phyloP scores from a whole-genome alignment of 92 coral and sea anemone genomes.

The Bergia puertoricense region DNA sequence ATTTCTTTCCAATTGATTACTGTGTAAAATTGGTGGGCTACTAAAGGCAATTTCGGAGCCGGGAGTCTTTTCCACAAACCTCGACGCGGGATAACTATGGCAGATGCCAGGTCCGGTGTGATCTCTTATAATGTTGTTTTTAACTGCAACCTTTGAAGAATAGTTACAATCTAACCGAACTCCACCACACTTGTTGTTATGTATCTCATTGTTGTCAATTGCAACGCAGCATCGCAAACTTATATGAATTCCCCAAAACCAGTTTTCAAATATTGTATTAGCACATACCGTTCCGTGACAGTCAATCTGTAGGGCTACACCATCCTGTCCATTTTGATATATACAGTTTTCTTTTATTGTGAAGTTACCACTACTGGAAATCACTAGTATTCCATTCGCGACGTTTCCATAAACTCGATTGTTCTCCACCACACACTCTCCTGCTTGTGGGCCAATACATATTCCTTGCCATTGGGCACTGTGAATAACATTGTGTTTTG shows the following conservation, averaged over 20 bases:
- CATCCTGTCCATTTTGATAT: conserved; percentile 25
- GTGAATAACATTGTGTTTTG: conserved; percentile 5
- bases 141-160: conserved; percentile 6
- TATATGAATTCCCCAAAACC: conserved; percentile 32
- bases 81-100: not conserved
- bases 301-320: not conserved
- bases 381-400: not conserved
- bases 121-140: not conserved
- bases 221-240: not conserved
- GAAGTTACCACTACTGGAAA: not conserved
- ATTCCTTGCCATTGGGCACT: conserved; percentile 3
- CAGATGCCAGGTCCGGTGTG: conserved; percentile 10
- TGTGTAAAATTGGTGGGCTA: not conserved
- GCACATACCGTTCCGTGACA: not conserved
- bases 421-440: not conserved
- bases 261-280: conserved; percentile 23
- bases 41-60: not conserved
- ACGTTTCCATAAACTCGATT: conserved; percentile 4
- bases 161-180: not conserved
- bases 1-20: conserved; percentile 15
- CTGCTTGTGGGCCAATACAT: conserved; percentile 17
- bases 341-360: not conserved
- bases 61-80: not conserved
- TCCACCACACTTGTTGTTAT: conserved; percentile 19
- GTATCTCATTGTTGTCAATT: conserved; percentile 17